phyloP scores from a whole-genome alignment of 2,797 vertebrate species.

The Phrynocephalus vlangalii region DNA sequence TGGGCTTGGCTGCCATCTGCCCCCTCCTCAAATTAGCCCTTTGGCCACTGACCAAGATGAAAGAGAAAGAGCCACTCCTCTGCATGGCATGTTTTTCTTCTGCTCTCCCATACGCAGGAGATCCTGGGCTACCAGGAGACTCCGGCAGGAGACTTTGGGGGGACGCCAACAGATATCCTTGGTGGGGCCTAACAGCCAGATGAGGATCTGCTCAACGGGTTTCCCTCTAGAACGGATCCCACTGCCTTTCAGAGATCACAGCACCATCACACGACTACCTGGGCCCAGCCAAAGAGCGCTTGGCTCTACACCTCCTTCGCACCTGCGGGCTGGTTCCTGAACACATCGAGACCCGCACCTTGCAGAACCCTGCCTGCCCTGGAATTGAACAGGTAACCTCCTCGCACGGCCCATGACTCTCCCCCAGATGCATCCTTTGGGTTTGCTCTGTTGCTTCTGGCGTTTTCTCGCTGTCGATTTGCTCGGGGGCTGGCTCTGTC shows the following conservation, averaged over 20 bases:
- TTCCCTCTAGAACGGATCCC: neutral
- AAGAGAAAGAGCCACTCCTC: neutral
- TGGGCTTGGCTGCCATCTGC: neutral
- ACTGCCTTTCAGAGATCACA: conserved; percentile 56
- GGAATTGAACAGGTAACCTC: conserved; percentile 75
- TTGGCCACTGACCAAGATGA: too few relatives aligned
- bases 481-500: too few relatives aligned
- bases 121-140: too few relatives aligned
- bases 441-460: neutral
- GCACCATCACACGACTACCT: conserved; percentile 6
- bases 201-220: neutral
- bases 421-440: too few relatives aligned
- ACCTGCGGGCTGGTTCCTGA: conserved; percentile 73
- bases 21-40: neutral
- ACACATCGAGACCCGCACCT: conserved; percentile 77
- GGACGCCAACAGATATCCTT: too few relatives aligned
- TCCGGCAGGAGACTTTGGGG: too few relatives aligned
- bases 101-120: neutral
- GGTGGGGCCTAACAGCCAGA: neutral
- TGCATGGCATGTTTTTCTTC: neutral
- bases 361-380: conserved; percentile 67
- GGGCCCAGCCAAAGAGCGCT: conserved; percentile 71
- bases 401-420: neutral
- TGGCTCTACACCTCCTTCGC: conserved; percentile 76
- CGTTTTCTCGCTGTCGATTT: neutral